Percentiles rank a stretch among this genome's conserved stretches.
Evolutionary conservation across 2,797 vertebrate species (phyloP).

Genomic region (Pteropus rufus): DNA sequence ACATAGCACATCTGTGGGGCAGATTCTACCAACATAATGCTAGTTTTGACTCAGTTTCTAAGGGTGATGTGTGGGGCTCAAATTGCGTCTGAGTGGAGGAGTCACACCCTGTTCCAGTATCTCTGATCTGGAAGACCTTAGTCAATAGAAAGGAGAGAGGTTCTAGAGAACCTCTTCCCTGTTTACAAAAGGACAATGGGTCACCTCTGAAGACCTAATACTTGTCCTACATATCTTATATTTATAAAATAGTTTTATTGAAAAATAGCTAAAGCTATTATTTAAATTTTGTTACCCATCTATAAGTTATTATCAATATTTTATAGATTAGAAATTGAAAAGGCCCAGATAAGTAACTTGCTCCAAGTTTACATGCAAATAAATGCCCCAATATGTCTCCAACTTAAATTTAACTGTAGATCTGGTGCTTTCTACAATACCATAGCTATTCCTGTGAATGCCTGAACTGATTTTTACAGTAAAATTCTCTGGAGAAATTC

Average conservation of each 20-base stretch:
- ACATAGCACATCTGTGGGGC: not conserved
- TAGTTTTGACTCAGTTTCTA: not conserved
- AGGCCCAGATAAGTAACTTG: not conserved
- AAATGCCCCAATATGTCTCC: not conserved
- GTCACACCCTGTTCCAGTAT: not conserved
- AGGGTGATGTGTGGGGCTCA: not conserved
- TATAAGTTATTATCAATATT: not conserved
- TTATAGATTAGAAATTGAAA: not conserved
- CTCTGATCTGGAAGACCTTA: not conserved
- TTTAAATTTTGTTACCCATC: not conserved
- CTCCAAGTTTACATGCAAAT: not conserved
- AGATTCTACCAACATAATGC: not conserved
- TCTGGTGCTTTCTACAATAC: not conserved
- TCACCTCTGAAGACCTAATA: not conserved
- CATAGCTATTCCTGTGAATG: not conserved
- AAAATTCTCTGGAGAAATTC: slow-evolving; percentile 29
- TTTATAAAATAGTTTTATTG: not conserved
- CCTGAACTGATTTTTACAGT: not conserved
- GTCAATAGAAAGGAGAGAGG: not conserved
- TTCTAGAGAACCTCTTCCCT: not conserved
- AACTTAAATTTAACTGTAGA: not conserved
- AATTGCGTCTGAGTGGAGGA: not conserved
- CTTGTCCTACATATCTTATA: not conserved
- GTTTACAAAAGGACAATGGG: not conserved
- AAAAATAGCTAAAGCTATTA: not conserved